phyloP scores from a whole-genome alignment of 2,797 vertebrate genomes.

The Brachymystax lenok region DNA sequence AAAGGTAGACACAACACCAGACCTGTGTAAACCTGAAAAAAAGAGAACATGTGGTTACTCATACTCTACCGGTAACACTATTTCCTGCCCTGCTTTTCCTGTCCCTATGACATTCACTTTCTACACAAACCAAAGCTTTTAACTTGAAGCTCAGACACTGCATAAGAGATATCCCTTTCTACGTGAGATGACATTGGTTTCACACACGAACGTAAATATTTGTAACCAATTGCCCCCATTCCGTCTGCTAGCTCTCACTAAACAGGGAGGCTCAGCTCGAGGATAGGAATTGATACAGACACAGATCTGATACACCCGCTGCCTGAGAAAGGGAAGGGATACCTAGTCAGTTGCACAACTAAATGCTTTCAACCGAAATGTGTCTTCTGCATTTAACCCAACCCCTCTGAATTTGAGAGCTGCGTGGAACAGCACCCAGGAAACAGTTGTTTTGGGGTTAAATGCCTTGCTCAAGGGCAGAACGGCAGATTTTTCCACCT shows the following conservation, averaged over 20 bases:
- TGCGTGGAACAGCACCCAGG: too few relatives aligned
- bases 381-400: too few relatives aligned
- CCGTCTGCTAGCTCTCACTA: constrained; percentile 37
- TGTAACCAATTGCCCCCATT: constrained; percentile 33
- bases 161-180: constrained; percentile 27
- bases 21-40: constrained; percentile 50
- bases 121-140: neutral
- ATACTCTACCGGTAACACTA: neutral
- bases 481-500: too few relatives aligned
- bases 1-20: neutral
- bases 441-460: too few relatives aligned
- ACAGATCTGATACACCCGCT: constrained; percentile 47
- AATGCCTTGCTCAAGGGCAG: too few relatives aligned
- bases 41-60: constrained; percentile 50
- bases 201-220: constrained; percentile 66
- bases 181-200: constrained; percentile 35
- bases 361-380: too few relatives aligned
- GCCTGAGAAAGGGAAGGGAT: constrained; percentile 21
- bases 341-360: too few relatives aligned
- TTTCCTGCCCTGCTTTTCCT: neutral
- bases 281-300: constrained; percentile 37
- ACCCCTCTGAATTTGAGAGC: constrained; percentile 28
- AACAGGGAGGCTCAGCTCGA: constrained; percentile 53
- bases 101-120: neutral
- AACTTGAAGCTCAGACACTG: constrained; percentile 28